Evolutionary conservation across 2,888 invertebrate species (phyloP).

Genomic region (Melangyna quadrimaculata): DNA sequence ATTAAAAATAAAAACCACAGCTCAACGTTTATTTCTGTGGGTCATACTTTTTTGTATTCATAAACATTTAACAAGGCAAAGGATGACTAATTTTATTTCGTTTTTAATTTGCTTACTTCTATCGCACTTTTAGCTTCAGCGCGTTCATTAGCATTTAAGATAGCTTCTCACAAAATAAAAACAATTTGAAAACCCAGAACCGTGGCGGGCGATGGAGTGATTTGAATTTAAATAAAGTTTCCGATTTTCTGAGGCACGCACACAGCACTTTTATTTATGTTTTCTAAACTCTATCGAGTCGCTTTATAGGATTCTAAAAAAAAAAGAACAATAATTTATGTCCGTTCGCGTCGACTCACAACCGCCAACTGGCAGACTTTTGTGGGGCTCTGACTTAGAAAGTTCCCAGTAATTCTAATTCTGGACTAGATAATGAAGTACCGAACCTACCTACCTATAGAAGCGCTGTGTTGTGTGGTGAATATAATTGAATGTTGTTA

Average conservation of each 20-base stretch:
- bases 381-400: conserved; percentile 54
- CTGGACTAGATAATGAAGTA: conserved; percentile 37
- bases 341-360: conserved; percentile 51
- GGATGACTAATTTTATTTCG: not conserved
- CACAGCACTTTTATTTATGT: not conserved
- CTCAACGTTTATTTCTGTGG: not conserved
- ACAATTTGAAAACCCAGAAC: not conserved
- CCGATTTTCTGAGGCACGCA: conserved; percentile 13
- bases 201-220: not conserved
- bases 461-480: conserved; percentile 15
- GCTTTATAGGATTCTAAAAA: not conserved
- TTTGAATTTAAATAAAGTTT: conserved; percentile 40
- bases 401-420: conserved; percentile 40
- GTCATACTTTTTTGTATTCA: not conserved
- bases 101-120: not conserved
- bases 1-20: not conserved
- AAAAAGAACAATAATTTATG: conserved; percentile 19
- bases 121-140: not conserved
- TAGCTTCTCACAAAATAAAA: not conserved
- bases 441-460: conserved; percentile 5
- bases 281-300: not conserved
- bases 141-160: not conserved
- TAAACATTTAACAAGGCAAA: not conserved
- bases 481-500: conserved; percentile 2
- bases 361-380: conserved; percentile 37